Evolutionary conservation across 2,797 vertebrate genomes (phyloP), one percentile per base, ranked within the genome.

Genomic region (Gymnodraco acuticeps): DNA sequence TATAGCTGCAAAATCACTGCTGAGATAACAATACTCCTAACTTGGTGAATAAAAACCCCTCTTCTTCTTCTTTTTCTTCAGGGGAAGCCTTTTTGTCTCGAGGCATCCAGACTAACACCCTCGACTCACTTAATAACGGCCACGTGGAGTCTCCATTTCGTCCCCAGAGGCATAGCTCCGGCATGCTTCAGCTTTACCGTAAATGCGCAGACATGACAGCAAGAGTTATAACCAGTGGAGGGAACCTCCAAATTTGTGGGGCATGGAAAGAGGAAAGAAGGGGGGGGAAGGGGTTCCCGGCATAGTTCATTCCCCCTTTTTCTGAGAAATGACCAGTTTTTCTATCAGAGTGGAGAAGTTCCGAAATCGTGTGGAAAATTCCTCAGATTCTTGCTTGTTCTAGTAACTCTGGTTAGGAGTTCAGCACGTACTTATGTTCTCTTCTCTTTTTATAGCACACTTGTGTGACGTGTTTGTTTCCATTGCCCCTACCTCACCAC

Each of bases 141-240:
- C 79, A 78, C 6, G 14, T 52, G 38, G 38, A 58, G 64, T 76
- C 77, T 82, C 77, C 75, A 43, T 67, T 73, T 56, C 31, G 38
- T 72, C 85, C 77, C 72, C 27, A 1, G 80, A 84, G 85, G 86
- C 75, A 31, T 47, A 59, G 27, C 64, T 70, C 13, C 56, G 62
- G 75, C 71, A 59, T 86, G 80, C 70, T 56, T 88, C 73, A 81
- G 80, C 68, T 84, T 93, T 92, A 93, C 88, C 73, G 73, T 92
- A 91, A 93, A 88, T 23, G 53, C 65, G 78, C 69, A 56, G 83
- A 89, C 87, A 80, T 83, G 87, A 85, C 87, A 87, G 70, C 62
- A 81, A 80, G 86, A 93, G 64, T 90, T 93, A 93, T 73, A 78
- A 70, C 69, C 70, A 17, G 31, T 20, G 70, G 71, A 83, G 76